These are phyloP conservation scores for Leptopilina drosophilae DNA, from an alignment of 2,888 invertebrate species.

Conservation along the genomic window DNA sequence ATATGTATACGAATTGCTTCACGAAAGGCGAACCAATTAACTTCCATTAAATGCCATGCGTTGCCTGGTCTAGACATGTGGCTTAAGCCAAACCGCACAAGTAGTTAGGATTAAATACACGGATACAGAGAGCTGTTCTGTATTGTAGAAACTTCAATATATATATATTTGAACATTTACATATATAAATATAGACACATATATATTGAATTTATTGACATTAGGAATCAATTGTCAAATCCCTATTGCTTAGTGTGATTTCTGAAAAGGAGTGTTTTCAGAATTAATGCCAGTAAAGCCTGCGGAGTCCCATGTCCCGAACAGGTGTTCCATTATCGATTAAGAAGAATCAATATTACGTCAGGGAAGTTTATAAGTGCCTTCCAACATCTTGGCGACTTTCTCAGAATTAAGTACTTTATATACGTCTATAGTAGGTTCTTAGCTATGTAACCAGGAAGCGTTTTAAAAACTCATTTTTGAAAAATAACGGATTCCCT, in stretches of 20 bases:
- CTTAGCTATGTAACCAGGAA: not conserved
- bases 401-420: not conserved
- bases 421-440: too few relatives aligned
- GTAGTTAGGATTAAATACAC: constrained; percentile 15
- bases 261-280: constrained; percentile 19
- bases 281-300: constrained; percentile 2
- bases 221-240: constrained; percentile 23
- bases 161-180: too few relatives aligned
- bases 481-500: not conserved
- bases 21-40: constrained; percentile 24
- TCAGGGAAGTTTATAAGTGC: not conserved
- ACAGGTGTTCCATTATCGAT: constrained; percentile 25
- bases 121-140: not conserved
- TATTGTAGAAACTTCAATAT: not conserved
- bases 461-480: constrained; percentile 8
- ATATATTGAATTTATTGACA: constrained; percentile 3
- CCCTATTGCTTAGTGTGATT: not conserved
- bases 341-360: constrained; percentile 8
- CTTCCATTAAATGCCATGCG: constrained; percentile 27
- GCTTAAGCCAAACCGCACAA: constrained; percentile 28
- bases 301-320: constrained; percentile 14
- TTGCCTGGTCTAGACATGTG: constrained; percentile 31
- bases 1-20: not conserved
- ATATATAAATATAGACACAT: too few relatives aligned
- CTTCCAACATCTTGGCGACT: constrained; percentile 14